phyloP scores from a whole-genome alignment of 2,797 vertebrate genomes.

The Tragelaphus oryx region DNA sequence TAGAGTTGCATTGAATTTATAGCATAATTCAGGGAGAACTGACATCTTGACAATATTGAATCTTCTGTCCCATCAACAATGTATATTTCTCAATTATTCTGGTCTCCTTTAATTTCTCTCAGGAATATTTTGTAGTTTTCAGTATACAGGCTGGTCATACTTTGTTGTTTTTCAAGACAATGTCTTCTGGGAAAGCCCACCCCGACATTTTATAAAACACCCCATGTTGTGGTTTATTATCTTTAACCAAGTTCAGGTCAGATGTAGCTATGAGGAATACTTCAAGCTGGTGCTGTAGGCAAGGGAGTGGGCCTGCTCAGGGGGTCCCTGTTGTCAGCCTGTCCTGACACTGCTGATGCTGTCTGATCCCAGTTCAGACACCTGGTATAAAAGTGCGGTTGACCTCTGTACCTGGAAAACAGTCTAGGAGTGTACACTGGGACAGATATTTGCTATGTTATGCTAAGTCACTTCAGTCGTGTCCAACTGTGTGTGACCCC shows the following conservation, averaged over 20 bases:
- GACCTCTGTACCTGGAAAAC: neutral
- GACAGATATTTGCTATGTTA: neutral
- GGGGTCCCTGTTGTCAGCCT: neutral
- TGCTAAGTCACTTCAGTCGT: too few species aligned
- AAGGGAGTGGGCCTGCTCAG: neutral
- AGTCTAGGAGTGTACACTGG: neutral
- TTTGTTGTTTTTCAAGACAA: neutral
- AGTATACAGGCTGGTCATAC: neutral
- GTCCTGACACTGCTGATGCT: neutral
- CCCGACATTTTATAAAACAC: neutral
- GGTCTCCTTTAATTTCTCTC: neutral
- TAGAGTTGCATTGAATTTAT: neutral
- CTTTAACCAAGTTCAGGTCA: neutral
- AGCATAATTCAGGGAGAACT: neutral
- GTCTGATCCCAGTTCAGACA: neutral
- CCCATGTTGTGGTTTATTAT: neutral
- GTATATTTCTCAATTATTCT: neutral
- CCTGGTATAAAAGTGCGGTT: neutral
- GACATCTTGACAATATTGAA: neutral
- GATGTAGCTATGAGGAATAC: neutral
- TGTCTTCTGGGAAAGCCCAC: neutral
- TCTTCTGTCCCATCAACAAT: neutral
- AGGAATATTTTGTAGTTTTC: neutral
- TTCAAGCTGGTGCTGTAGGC: neutral
- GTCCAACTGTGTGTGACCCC: too few species aligned